phyloP scores from a whole-genome alignment of 2,888 invertebrate species.

The Scelioninae gen. 1 region DNA sequence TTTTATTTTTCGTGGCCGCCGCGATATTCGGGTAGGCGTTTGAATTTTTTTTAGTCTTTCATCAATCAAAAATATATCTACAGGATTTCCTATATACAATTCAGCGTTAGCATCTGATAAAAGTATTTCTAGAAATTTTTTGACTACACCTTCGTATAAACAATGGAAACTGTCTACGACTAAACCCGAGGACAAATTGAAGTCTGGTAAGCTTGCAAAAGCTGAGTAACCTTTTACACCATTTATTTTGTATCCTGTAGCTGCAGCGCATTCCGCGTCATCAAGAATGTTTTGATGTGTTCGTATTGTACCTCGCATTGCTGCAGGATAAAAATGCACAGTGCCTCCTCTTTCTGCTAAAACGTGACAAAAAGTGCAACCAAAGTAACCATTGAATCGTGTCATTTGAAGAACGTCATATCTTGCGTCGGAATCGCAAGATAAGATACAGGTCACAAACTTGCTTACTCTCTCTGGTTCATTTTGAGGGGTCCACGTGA shows the following conservation, averaged over 20 bases:
- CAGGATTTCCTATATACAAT: slow-evolving; percentile 26
- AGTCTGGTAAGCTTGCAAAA: slow-evolving; percentile 21
- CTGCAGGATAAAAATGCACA: background rate
- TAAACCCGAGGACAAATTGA: slow-evolving; percentile 38
- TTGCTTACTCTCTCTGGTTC: background rate
- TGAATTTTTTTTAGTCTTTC: background rate
- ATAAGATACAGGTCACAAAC: slow-evolving; percentile 10
- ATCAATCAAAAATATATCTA: slow-evolving; percentile 2
- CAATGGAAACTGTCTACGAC: slow-evolving; percentile 32
- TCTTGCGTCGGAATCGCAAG: slow-evolving; percentile 14
- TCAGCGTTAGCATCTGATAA: background rate
- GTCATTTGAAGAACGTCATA: slow-evolving; percentile 13
- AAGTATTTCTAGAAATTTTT: slow-evolving; percentile 6
- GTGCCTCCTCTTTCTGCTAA: background rate
- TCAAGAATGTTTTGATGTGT: slow-evolving; percentile 2
- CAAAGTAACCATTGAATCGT: slow-evolving; percentile 14
- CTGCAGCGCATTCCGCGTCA: background rate
- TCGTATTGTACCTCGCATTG: background rate
- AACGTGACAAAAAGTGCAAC: slow-evolving; percentile 11
- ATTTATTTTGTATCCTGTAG: background rate
- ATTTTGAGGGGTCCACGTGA: slow-evolving; percentile 16
- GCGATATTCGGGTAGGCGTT: slow-evolving; percentile 21
- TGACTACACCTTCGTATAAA: slow-evolving; percentile 23
- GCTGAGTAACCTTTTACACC: slow-evolving; percentile 43
- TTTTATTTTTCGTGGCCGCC: background rate